These are phyloP conservation scores for Salminus brasiliensis DNA, from an alignment of 2,113 vertebrate genomes.

Conservation along the genomic window DNA sequence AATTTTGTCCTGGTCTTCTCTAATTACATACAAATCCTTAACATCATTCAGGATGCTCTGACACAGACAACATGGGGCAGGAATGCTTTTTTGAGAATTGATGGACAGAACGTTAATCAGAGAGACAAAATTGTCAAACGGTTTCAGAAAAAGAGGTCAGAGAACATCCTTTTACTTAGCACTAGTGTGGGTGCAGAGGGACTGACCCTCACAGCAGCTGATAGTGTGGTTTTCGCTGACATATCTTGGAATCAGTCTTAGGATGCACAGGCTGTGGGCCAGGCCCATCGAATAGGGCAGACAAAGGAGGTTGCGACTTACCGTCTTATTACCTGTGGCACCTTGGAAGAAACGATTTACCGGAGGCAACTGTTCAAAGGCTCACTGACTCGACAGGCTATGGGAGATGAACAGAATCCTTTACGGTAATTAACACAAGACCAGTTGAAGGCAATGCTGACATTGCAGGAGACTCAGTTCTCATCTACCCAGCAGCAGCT, in stretches of 20 bases:
- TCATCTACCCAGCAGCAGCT: not conserved
- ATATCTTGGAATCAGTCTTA: conserved; percentile 85
- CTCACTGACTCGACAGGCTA: not conserved
- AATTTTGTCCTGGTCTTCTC: not conserved
- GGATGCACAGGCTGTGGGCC: conserved; percentile 81
- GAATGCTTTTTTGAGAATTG: not conserved
- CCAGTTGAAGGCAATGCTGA: not conserved
- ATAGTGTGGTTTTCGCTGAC: conserved; percentile 82
- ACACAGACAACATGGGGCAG: not conserved
- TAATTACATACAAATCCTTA: not conserved
- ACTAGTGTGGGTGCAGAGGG: conserved; percentile 80
- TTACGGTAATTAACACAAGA: not conserved
- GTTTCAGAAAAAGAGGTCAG: not conserved
- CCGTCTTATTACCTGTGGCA: conserved; percentile 22
- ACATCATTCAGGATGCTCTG: not conserved
- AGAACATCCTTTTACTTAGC: conserved; percentile 78
- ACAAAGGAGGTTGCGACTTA: conserved; percentile 82
- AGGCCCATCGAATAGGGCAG: conserved; percentile 82
- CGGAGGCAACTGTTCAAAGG: not conserved
- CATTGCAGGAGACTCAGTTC: not conserved
- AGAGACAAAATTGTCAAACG: not conserved
- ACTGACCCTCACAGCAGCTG: conserved; percentile 80
- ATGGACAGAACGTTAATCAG: not conserved
- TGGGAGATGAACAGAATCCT: not conserved
- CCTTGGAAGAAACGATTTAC: not conserved